Percentiles rank a stretch among this genome's conserved stretches.
Evolutionary conservation across 2,113 vertebrate genomes (phyloP).

Genomic region (Mola mola): DNA sequence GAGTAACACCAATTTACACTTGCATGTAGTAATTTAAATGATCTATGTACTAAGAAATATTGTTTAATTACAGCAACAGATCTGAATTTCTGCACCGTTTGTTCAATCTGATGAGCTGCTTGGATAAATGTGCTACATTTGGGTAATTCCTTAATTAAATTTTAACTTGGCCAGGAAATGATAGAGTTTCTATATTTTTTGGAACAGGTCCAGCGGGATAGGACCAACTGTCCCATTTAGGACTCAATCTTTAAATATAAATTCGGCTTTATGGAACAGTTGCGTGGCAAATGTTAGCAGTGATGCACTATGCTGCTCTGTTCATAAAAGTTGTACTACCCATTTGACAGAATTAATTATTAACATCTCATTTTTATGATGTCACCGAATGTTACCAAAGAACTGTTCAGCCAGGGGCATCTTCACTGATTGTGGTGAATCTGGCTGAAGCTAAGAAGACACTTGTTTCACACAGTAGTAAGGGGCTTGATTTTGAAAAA

Average conservation of each 20-base stretch:
- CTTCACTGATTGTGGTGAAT: constrained; percentile 43
- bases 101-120: constrained; percentile 2
- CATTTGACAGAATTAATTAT: constrained; percentile 77
- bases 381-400: constrained; percentile 53
- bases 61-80: constrained; percentile 5
- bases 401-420: constrained; percentile 16
- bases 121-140: constrained; percentile 39
- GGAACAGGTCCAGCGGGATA: constrained; percentile 62
- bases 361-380: constrained; percentile 69
- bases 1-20: too few relatives aligned
- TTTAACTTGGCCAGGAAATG: constrained; percentile 52
- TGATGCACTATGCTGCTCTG: constrained; percentile 58
- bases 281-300: constrained; percentile 60
- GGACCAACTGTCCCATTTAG: constrained; percentile 51
- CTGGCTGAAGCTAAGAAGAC: constrained; percentile 7
- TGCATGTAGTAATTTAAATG: too few relatives aligned
- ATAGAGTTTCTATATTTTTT: constrained; percentile 48
- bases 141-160: constrained; percentile 37
- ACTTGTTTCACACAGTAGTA: background rate
- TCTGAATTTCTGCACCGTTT: constrained; percentile 17
- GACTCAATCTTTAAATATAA: constrained; percentile 69
- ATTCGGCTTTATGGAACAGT: constrained; percentile 58
- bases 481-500: background rate
- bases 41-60: constrained; percentile 4
- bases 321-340: constrained; percentile 79